Percentiles rank a stretch among this genome's conserved stretches.
phyloP scores from a whole-genome alignment of 1,140 invertebrate genomes.

The Nasonia giraulti region DNA sequence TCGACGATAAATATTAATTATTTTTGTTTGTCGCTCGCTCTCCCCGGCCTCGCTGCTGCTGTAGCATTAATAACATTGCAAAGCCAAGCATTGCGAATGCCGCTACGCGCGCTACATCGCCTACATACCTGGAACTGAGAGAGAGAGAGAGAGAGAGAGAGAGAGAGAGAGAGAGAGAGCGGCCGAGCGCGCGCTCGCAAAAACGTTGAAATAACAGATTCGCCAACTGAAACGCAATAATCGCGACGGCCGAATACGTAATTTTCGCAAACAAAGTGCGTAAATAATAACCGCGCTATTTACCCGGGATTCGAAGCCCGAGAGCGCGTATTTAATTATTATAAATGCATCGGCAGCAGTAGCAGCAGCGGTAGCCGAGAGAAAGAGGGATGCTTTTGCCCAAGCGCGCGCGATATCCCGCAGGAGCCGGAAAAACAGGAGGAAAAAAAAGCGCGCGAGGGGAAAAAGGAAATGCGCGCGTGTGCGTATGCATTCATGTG shows the following conservation, averaged over 20 bases:
- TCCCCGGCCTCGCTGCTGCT: slow-evolving; percentile 60
- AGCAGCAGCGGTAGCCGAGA: slow-evolving; percentile 23
- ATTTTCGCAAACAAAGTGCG: slow-evolving; percentile 74
- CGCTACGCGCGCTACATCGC: slow-evolving; percentile 42
- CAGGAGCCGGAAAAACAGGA: slow-evolving; percentile 18
- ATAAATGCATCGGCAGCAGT: slow-evolving; percentile 55
- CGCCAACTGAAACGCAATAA: slow-evolving; percentile 72
- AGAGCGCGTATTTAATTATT: slow-evolving; percentile 64
- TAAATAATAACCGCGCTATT: slow-evolving; percentile 74
- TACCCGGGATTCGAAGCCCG: slow-evolving; percentile 56
- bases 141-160: no score
- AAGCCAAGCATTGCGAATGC: slow-evolving; percentile 57
- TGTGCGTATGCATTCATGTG: not conserved
- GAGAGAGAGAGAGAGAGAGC: slow-evolving; percentile 35
- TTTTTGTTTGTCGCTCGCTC: slow-evolving; percentile 73
- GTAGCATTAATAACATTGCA: slow-evolving; percentile 74
- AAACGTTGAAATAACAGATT: slow-evolving; percentile 72
- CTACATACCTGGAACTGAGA: slow-evolving; percentile 54
- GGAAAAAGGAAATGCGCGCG: slow-evolving; percentile 18
- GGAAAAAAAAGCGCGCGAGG: not conserved
- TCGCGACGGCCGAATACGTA: slow-evolving; percentile 72
- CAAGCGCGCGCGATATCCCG: slow-evolving; percentile 27
- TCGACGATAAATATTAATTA: slow-evolving; percentile 75
- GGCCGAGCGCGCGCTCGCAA: slow-evolving; percentile 54
- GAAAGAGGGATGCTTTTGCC: not conserved